These are phyloP conservation scores for Poecile montanus DNA, from an alignment of 2,797 vertebrate species.

Conservation along the genomic window DNA sequence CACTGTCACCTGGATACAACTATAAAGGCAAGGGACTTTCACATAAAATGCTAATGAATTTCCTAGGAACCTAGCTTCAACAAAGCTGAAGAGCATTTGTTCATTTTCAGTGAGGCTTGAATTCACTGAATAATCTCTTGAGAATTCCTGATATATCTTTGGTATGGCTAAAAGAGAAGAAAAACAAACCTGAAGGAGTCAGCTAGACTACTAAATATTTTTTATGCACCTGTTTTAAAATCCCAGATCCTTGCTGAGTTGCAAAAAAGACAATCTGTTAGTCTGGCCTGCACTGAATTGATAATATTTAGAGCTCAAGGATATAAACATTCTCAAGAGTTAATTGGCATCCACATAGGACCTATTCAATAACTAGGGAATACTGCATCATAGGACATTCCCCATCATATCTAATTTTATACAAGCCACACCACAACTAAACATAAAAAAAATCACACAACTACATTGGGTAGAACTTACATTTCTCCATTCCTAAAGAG, in stretches of 20 bases:
- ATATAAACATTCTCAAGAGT: background rate
- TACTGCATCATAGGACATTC: background rate
- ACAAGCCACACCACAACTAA: background rate
- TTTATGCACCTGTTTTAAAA: background rate
- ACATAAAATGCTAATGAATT: slow-evolving; percentile 35
- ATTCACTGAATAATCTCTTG: background rate
- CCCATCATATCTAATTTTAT: background rate
- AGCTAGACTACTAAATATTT: background rate
- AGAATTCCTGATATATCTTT: background rate
- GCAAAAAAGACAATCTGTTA: background rate
- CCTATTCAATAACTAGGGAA: background rate
- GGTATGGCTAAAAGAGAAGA: background rate
- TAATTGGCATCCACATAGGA: background rate
- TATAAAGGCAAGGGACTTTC: background rate
- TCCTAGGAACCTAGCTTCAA: background rate
- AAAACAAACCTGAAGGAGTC: background rate
- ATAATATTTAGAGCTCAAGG: background rate
- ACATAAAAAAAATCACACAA: background rate
- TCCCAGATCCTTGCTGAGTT: background rate
- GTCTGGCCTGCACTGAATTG: background rate
- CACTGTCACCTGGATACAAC: background rate
- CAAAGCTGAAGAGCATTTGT: slow-evolving; percentile 19
- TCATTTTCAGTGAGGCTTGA: slow-evolving; percentile 9
- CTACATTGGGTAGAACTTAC: background rate
- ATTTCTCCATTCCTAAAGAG: background rate